These are phyloP conservation scores for Seladonia tumulorum DNA, from an alignment of 2,888 invertebrate genomes.

Conservation along the genomic window DNA sequence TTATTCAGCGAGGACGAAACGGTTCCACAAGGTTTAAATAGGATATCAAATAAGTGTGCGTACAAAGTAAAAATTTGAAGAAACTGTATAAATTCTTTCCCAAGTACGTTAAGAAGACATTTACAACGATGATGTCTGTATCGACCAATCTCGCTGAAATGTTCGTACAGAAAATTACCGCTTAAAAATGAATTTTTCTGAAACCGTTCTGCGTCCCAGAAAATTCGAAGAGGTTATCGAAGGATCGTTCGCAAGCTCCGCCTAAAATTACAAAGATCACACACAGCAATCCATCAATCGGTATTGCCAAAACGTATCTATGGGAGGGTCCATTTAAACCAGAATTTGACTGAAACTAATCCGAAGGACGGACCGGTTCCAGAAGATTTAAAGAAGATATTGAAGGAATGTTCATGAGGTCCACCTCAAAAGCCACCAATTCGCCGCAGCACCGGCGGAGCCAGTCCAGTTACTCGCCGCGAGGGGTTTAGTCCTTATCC, in stretches of 20 bases:
- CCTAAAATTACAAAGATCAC: neutral
- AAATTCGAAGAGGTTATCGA: neutral
- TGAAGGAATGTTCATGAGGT: slow-evolving; percentile 1
- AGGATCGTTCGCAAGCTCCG: neutral
- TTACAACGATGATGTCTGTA: no score
- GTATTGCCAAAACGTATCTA: neutral
- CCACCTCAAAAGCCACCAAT: slow-evolving; percentile 1
- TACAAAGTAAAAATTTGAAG: neutral
- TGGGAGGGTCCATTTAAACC: neutral
- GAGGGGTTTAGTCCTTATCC: slow-evolving; percentile 54
- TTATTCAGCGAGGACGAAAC: neutral
- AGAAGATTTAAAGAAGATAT: neutral
- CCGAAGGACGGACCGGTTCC: neutral
- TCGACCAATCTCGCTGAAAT: no score
- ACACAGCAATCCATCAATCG: neutral
- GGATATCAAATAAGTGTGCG: no score
- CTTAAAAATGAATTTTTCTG: no score
- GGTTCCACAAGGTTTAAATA: no score
- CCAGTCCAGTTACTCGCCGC: slow-evolving; percentile 50
- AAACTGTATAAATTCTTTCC: neutral
- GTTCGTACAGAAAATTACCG: no score
- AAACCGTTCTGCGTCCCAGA: no score
- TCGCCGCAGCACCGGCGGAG: neutral
- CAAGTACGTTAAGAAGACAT: neutral
- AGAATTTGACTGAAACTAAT: neutral